Evolutionary conservation across 2,797 vertebrate species (phyloP).

Genomic region (Halcyon smyrnensis): DNA sequence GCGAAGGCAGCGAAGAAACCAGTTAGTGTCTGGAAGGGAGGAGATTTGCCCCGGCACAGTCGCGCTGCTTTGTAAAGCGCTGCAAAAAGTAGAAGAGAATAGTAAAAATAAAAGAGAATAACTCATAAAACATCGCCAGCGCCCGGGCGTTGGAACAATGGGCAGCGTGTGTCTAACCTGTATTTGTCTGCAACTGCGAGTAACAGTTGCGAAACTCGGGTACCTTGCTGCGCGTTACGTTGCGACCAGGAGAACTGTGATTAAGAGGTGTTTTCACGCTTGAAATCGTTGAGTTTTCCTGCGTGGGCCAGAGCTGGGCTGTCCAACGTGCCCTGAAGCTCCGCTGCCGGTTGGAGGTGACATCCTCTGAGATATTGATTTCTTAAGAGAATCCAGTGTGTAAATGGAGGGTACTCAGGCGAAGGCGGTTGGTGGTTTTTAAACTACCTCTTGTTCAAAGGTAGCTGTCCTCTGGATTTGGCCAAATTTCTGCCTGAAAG

Average conservation of each 20-base stretch:
- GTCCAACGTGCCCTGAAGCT: background rate
- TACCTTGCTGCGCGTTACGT: fast-evolving
- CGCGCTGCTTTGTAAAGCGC: background rate
- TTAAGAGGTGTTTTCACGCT: fast-evolving
- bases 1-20: fast-evolving
- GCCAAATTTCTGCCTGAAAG: background rate
- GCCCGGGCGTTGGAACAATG: fast-evolving
- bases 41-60: fast-evolving
- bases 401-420: background rate
- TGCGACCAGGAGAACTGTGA: background rate
- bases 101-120: background rate
- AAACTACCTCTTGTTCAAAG: background rate
- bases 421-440: background rate
- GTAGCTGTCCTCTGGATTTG: background rate
- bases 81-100: background rate
- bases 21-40: background rate
- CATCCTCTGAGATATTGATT: fast-evolving
- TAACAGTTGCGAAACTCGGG: background rate
- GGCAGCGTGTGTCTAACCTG: background rate
- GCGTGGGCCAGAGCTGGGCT: background rate
- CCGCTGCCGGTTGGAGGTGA: fast-evolving
- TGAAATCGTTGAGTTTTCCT: background rate
- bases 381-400: background rate
- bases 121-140: fast-evolving
- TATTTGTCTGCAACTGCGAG: background rate